These are phyloP conservation scores for Apamea monoglypha DNA, from an alignment of 2,888 invertebrate genomes.

Conservation along the genomic window DNA sequence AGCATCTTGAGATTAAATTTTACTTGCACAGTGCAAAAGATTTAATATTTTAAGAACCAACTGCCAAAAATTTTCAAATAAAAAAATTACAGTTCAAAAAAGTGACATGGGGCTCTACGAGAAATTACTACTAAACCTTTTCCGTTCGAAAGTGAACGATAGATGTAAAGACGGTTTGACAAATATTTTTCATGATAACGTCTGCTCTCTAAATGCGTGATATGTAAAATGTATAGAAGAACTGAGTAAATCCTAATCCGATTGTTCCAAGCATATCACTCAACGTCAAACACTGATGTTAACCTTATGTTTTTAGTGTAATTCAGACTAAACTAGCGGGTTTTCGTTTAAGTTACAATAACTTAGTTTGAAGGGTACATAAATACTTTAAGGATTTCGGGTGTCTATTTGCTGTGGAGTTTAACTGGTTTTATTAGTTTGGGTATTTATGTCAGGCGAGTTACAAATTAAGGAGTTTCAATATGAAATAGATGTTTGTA, in stretches of 20 bases:
- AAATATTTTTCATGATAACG: neutral
- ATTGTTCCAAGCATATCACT: conserved; percentile 27
- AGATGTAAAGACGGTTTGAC: neutral
- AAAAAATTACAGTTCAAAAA: too few relatives aligned
- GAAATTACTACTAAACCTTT: neutral
- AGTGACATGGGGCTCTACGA: neutral
- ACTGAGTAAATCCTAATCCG: neutral
- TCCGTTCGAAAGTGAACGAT: neutral
- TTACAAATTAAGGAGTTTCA: neutral
- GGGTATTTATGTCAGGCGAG: neutral
- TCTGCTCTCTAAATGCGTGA: neutral
- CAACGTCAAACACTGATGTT: conserved; percentile 33
- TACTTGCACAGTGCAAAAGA: neutral
- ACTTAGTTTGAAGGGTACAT: conserved; percentile 26
- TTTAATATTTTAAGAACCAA: too few relatives aligned
- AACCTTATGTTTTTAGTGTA: conserved; percentile 36
- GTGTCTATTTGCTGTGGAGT: conserved; percentile 10
- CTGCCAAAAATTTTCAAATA: too few relatives aligned
- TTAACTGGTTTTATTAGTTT: conserved; percentile 25
- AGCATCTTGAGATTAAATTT: too few relatives aligned
- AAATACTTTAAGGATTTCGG: conserved; percentile 34
- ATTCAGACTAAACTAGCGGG: conserved; percentile 3
- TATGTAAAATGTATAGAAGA: conserved; percentile 2
- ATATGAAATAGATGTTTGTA: neutral
- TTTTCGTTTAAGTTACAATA: conserved; percentile 26